phyloP scores from a whole-genome alignment of 2,888 invertebrate species.

The Eristalis tenax region DNA sequence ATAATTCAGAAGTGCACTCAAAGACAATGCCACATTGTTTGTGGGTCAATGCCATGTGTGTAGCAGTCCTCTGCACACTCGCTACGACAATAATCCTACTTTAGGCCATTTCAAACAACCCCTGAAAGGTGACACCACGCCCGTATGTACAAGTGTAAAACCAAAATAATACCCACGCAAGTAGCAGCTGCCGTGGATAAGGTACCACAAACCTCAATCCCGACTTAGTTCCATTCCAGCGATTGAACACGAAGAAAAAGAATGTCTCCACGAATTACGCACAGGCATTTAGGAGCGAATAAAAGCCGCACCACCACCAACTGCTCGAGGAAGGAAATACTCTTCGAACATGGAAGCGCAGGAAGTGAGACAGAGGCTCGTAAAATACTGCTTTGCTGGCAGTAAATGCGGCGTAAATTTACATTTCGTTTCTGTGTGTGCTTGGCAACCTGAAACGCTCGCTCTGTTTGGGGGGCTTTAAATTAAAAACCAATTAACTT shows the following conservation, averaged over 20 bases:
- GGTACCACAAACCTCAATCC: constrained; percentile 29
- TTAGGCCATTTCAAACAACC: not conserved
- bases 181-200: not conserved
- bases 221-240: constrained; percentile 36
- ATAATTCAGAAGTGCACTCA: too few relatives aligned
- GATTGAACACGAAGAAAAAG: not conserved
- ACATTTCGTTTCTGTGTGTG: not conserved
- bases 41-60: not conserved
- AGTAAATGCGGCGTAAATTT: not conserved
- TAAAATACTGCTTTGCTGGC: not conserved
- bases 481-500: not conserved
- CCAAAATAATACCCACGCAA: not conserved
- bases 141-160: not conserved
- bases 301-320: not conserved
- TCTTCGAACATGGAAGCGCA: not conserved
- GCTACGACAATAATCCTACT: not conserved
- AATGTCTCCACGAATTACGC: not conserved
- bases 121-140: not conserved
- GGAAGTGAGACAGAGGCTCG: not conserved
- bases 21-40: too few relatives aligned
- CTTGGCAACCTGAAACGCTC: not conserved
- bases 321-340: not conserved
- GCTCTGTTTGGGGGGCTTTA: not conserved
- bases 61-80: not conserved
- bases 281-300: not conserved